These are phyloP conservation scores for Tachystola acroxantha DNA, from an alignment of 2,888 invertebrate genomes.

Conservation along the genomic window DNA sequence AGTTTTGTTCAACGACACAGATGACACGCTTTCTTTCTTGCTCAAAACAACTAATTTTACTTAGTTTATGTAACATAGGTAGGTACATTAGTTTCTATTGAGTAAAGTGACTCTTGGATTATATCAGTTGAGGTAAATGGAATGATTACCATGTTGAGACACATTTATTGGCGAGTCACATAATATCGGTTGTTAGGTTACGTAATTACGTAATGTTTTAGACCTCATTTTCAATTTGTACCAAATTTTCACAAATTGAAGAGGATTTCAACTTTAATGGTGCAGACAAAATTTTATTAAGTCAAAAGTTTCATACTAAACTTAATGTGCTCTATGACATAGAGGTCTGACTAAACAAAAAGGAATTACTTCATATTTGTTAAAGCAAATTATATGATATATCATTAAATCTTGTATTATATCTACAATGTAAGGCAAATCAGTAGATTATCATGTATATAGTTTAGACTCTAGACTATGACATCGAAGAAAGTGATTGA, in stretches of 20 bases:
- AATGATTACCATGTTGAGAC: background rate
- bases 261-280: too few relatives aligned
- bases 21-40: constrained; percentile 5
- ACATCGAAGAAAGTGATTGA: constrained; percentile 25
- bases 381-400: too few relatives aligned
- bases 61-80: background rate
- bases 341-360: too few relatives aligned
- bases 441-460: constrained; percentile 3
- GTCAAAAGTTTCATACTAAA: too few relatives aligned
- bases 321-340: too few relatives aligned
- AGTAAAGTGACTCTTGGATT: background rate
- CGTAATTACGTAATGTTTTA: background rate
- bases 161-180: constrained; percentile 3
- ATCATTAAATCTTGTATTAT: too few relatives aligned
- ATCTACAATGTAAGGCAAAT: too few relatives aligned
- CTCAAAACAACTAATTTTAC: constrained; percentile 1
- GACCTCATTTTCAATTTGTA: background rate
- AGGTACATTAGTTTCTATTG: constrained; percentile 2
- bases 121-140: constrained; percentile 1
- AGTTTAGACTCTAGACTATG: too few relatives aligned
- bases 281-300: too few relatives aligned
- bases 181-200: constrained; percentile 3
- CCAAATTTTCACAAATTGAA: too few relatives aligned
- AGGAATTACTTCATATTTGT: too few relatives aligned
- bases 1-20: background rate